Evolutionary conservation across 2,888 invertebrate genomes (phyloP).

Genomic region (Philereme transversata): DNA sequence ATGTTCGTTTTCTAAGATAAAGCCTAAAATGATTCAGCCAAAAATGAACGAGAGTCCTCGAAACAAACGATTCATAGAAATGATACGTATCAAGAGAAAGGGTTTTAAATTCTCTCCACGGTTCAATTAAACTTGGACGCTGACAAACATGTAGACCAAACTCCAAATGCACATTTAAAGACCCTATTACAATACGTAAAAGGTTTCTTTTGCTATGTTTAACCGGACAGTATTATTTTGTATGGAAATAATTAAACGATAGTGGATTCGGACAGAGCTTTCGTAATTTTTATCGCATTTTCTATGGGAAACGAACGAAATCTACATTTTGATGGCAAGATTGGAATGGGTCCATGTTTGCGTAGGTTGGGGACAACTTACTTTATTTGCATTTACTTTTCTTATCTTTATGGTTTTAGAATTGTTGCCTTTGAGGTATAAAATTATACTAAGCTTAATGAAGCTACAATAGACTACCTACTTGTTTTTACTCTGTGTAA

Average conservation of each 20-base stretch:
- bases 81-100: slow-evolving; percentile 19
- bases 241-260: slow-evolving; percentile 32
- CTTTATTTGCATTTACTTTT: slow-evolving; percentile 28
- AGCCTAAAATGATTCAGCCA: too few species aligned
- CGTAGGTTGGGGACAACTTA: slow-evolving; percentile 38
- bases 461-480: slow-evolving; percentile 8
- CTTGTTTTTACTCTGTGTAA: not conserved
- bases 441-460: slow-evolving; percentile 7
- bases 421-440: slow-evolving; percentile 19
- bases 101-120: slow-evolving; percentile 26
- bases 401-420: slow-evolving; percentile 30
- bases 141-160: slow-evolving; percentile 26
- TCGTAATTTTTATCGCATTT: slow-evolving; percentile 49
- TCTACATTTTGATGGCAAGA: slow-evolving; percentile 51
- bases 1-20: too few species aligned
- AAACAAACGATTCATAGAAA: slow-evolving; percentile 21
- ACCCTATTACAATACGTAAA: not conserved
- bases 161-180: slow-evolving; percentile 2
- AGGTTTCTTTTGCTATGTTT: slow-evolving; percentile 7
- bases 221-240: not conserved
- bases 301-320: slow-evolving; percentile 52
- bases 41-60: not conserved
- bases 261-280: slow-evolving; percentile 33
- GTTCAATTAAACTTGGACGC: slow-evolving; percentile 30
- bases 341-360: slow-evolving; percentile 21